Conservation (phyloP, 2,797 vertebrate genomes). For the Dermochelys coriacea region DNA sequence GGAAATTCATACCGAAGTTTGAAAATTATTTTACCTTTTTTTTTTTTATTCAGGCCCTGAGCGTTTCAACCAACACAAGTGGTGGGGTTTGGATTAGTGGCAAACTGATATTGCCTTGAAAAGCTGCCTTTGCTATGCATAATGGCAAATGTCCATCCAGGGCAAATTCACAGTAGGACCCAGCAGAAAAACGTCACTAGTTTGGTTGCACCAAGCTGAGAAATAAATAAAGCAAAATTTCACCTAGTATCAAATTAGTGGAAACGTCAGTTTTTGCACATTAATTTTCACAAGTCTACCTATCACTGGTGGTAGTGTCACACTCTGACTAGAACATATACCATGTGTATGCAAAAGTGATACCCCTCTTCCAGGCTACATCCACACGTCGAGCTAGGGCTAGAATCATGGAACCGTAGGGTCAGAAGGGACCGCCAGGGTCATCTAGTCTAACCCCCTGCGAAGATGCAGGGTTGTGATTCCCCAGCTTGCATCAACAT, state of each 20-base stretch:
- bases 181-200: not conserved
- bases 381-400: not conserved
- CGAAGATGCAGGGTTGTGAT: not conserved
- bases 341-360: accelerated
- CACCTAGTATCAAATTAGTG: not conserved
- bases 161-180: not conserved
- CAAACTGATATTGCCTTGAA: not conserved
- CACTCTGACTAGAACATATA: not conserved
- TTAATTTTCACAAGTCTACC: not conserved
- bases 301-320: accelerated
- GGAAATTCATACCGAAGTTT: not conserved
- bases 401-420: not conserved
- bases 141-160: not conserved
- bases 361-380: not conserved
- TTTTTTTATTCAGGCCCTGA: not conserved
- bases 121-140: not conserved
- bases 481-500: not conserved
- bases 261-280: not conserved
- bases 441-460: not conserved
- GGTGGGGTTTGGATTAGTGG: not conserved
- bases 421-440: not conserved
- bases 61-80: not conserved
- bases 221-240: not conserved
- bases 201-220: not conserved
- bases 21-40: too few relatives aligned